Percentiles rank a stretch among this genome's conserved stretches.
Evolutionary conservation across 1,140 invertebrate genomes (phyloP).

Genomic region (Rhizoglyphus robini): DNA sequence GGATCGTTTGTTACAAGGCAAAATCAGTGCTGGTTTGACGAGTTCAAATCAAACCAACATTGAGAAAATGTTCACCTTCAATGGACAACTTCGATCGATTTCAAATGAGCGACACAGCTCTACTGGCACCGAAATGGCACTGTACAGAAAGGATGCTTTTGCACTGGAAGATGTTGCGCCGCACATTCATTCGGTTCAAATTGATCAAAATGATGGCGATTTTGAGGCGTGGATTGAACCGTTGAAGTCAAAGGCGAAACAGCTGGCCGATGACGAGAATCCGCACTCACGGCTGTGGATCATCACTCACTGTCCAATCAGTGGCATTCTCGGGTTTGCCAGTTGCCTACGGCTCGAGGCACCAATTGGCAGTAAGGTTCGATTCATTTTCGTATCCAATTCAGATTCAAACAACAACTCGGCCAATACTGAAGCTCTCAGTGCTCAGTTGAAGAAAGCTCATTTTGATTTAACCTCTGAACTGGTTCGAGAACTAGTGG

Average conservation of each 20-base stretch:
- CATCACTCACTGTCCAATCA: conserved; percentile 35
- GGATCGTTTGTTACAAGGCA: not conserved
- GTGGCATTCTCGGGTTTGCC: conserved; percentile 68
- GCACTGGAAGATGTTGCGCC: no score
- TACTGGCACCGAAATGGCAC: not conserved
- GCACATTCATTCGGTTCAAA: not conserved
- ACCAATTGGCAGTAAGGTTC: conserved; percentile 54
- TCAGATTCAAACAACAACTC: not conserved
- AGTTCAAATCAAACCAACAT: not conserved
- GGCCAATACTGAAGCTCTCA: not conserved
- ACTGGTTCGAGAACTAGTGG: conserved; percentile 30
- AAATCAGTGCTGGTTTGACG: not conserved
- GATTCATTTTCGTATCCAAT: conserved; percentile 31
- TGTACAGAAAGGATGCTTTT: not conserved
- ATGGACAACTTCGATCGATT: not conserved
- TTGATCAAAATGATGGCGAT: not conserved
- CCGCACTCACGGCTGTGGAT: conserved; percentile 47
- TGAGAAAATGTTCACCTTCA: not conserved
- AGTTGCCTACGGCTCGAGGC: conserved; percentile 73
- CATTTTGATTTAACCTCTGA: not conserved
- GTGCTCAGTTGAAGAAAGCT: no score
- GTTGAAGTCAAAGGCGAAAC: not conserved
- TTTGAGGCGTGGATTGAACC: not conserved
- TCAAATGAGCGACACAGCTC: not conserved
- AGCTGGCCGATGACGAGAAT: not conserved